These are phyloP conservation scores for Charina bottae DNA, from an alignment of 2,113 vertebrate genomes.

Conservation along the genomic window DNA sequence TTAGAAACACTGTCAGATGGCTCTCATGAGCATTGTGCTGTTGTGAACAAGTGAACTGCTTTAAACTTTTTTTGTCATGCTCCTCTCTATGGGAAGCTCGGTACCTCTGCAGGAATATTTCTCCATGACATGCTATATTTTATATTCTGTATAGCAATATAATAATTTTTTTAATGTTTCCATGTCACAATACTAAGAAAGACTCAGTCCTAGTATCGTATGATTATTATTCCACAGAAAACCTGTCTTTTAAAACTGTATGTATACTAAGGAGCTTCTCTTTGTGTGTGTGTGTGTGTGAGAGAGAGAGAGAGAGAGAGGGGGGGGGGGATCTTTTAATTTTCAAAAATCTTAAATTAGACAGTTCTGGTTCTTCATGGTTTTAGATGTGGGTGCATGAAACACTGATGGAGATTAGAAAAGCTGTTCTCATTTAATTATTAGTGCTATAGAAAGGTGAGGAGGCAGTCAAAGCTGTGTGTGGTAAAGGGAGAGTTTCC, in stretches of 20 bases:
- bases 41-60: constrained; percentile 45
- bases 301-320: neutral
- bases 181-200: neutral
- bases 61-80: constrained; percentile 46
- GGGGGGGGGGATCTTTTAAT: neutral
- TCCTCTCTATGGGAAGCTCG: constrained; percentile 15
- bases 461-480: neutral
- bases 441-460: neutral
- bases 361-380: constrained; percentile 20
- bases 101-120: constrained; percentile 2
- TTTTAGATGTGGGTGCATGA: constrained; percentile 15
- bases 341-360: constrained; percentile 28
- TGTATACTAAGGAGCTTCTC: neutral
- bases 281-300: neutral
- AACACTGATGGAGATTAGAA: constrained; percentile 11
- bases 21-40: constrained; percentile 60
- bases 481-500: too few species aligned
- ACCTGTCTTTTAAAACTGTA: constrained; percentile 32
- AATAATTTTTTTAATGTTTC: neutral
- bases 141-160: neutral
- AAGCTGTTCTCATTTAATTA: neutral
- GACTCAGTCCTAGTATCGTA: neutral
- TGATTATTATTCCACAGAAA: constrained; percentile 13
- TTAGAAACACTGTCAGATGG: constrained; percentile 59
- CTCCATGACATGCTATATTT: constrained; percentile 20